phyloP scores from a whole-genome alignment of 2,113 vertebrate genomes.

The Turnix velox region DNA sequence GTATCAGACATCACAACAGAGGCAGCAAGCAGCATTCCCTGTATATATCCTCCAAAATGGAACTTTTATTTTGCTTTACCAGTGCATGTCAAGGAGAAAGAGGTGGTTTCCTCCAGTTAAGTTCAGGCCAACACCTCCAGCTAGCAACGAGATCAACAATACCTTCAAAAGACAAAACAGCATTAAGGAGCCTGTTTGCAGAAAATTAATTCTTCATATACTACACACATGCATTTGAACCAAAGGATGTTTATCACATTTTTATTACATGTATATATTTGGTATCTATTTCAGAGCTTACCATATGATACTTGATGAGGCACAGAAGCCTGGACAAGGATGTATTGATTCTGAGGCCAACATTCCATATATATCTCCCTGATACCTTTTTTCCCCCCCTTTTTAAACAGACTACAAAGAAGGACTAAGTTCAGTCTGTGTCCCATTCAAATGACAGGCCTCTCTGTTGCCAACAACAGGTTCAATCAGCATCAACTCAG shows the following conservation, averaged over 20 bases:
- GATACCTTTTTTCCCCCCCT: background rate
- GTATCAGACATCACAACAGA: background rate
- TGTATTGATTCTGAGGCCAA: background rate
- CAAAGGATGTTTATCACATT: background rate
- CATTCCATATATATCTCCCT: background rate
- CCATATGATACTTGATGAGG: background rate
- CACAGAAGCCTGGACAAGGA: background rate
- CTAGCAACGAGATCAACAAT: constrained; percentile 92
- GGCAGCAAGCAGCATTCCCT: background rate
- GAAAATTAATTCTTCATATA: background rate
- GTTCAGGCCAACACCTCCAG: constrained; percentile 92
- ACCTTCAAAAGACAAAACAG: constrained; percentile 74
- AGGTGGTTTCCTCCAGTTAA: constrained; percentile 94
- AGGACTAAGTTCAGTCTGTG: background rate
- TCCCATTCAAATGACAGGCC: background rate
- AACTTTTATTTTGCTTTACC: constrained; percentile 74
- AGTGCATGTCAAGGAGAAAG: constrained; percentile 97
- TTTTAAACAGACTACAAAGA: background rate
- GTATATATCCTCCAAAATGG: background rate
- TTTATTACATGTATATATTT: background rate
- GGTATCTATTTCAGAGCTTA: background rate
- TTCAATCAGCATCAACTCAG: background rate
- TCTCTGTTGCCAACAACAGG: background rate
- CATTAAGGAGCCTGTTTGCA: background rate
- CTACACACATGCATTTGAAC: background rate